Conservation (phyloP, 2,888 invertebrate genomes). For the Stenoptilia bipunctidactyla region DNA sequence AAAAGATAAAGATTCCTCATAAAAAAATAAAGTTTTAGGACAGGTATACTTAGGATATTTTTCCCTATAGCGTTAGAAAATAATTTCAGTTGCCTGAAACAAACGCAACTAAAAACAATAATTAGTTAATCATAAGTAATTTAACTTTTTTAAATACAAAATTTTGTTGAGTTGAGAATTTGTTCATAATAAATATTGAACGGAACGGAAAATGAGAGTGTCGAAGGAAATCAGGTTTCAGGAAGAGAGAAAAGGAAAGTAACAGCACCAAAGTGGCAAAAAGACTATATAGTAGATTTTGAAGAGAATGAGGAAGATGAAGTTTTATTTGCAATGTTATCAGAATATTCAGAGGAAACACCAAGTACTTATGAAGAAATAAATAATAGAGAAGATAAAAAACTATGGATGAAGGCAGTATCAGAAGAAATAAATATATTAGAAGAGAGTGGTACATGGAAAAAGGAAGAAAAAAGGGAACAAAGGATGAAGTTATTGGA, state of each 20-base stretch:
- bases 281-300: conserved; percentile 7
- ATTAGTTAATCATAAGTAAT: too few relatives aligned
- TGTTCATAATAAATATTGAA: too few relatives aligned
- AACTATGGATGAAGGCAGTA: conserved; percentile 10
- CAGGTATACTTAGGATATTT: too few relatives aligned
- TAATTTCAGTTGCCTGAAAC: too few relatives aligned
- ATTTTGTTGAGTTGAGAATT: too few relatives aligned
- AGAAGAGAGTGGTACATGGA: conserved; percentile 12
- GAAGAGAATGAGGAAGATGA: conserved; percentile 6
- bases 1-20: too few relatives aligned
- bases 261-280: conserved; percentile 9
- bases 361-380: conserved; percentile 9
- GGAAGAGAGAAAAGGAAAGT: conserved; percentile 7
- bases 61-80: too few relatives aligned
- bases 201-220: too few relatives aligned
- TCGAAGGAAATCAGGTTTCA: background rate
- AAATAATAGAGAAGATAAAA: conserved; percentile 9
- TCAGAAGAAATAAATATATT: conserved; percentile 12
- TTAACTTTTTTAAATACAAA: too few relatives aligned
- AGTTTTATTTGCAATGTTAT: conserved; percentile 6
- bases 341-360: conserved; percentile 3
- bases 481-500: conserved; percentile 10
- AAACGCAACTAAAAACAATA: too few relatives aligned
- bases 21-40: too few relatives aligned
- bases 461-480: conserved; percentile 5